phyloP scores from a whole-genome alignment of 2,113 vertebrate species.

The Sylvicapra grimmia region DNA sequence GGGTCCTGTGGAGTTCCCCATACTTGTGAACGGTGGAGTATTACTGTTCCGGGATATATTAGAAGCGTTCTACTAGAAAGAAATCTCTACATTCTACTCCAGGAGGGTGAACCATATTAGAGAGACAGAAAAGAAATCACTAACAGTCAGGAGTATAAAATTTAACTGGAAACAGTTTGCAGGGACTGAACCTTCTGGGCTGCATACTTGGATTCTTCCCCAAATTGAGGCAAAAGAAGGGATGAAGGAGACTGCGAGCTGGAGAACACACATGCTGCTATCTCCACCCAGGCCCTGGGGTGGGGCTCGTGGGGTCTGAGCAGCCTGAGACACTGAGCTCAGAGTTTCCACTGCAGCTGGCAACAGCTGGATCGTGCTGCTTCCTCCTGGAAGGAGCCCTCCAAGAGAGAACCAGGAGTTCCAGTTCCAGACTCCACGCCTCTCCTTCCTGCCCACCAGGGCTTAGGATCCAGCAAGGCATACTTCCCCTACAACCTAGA shows the following conservation, averaged over 20 bases:
- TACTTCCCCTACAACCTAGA: not conserved
- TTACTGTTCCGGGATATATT: not conserved
- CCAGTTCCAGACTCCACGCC: not conserved
- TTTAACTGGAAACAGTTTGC: not conserved
- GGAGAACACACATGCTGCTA: not conserved
- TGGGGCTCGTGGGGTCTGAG: conserved; percentile 48
- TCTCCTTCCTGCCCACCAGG: not conserved
- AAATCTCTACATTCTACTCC: not conserved
- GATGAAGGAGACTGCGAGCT: not conserved
- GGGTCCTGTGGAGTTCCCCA: not conserved
- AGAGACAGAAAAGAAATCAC: not conserved
- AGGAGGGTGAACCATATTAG: not conserved
- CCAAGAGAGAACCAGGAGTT: conserved; percentile 7
- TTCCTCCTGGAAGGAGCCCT: not conserved
- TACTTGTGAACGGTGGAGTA: not conserved
- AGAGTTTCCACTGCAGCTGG: conserved; percentile 63
- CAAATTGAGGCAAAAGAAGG: conserved; percentile 4
- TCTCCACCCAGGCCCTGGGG: conserved; percentile 46
- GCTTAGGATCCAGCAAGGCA: not conserved
- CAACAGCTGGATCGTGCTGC: conserved; percentile 21
- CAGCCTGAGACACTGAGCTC: conserved; percentile 43
- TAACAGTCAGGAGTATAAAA: not conserved
- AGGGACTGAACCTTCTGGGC: not conserved
- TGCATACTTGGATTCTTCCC: conserved; percentile 29
- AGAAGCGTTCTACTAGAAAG: not conserved